Conservation (phyloP, 2,797 vertebrate genomes). For the Eulemur mongoz region DNA sequence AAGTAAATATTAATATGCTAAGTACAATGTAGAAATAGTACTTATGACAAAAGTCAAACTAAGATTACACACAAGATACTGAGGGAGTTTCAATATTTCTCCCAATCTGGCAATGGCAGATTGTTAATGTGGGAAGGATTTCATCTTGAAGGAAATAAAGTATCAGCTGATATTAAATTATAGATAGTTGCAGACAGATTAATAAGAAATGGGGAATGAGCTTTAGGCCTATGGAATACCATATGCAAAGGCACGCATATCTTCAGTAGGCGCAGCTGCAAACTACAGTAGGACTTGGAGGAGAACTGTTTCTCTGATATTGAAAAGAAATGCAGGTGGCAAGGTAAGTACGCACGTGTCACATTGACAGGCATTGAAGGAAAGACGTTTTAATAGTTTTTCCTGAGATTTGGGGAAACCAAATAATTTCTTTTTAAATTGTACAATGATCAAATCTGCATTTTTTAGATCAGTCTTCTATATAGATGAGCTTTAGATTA, state of each 20-base stretch:
- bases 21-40: not conserved
- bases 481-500: not conserved
- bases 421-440: not conserved
- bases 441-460: not conserved
- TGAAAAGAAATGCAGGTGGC: not conserved
- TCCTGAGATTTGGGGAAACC: not conserved
- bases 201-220: not conserved
- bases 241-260: not conserved
- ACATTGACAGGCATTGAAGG: not conserved
- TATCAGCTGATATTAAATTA: not conserved
- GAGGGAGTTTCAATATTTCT: not conserved
- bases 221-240: not conserved
- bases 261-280: not conserved
- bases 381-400: not conserved
- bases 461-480: not conserved
- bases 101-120: not conserved
- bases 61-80: not conserved
- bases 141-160: not conserved
- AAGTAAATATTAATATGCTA: not conserved
- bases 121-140: not conserved
- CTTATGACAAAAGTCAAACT: not conserved
- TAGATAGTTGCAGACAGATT: not conserved
- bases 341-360: not conserved
- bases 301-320: not conserved
- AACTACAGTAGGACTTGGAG: not conserved